phyloP scores from a whole-genome alignment of 2,888 invertebrate genomes.

The Strigamia maritima region DNA sequence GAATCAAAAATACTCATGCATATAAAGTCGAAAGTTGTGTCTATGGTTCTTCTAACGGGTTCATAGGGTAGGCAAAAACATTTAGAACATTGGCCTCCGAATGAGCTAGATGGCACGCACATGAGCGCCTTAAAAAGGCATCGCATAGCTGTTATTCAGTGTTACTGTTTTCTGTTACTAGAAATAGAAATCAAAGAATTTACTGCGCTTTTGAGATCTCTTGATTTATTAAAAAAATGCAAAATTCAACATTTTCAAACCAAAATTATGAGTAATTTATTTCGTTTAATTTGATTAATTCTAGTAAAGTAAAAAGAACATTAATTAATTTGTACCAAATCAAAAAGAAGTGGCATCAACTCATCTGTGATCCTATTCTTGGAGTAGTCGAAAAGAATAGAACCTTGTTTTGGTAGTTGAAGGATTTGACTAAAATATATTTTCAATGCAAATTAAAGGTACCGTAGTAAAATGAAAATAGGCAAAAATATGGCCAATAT shows the following conservation, averaged over 20 bases:
- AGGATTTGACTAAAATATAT: slow-evolving; percentile 35
- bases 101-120: neutral
- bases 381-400: slow-evolving; percentile 90
- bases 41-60: neutral
- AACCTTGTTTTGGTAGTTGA: slow-evolving; percentile 63
- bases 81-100: neutral
- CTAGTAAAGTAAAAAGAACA: neutral
- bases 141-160: slow-evolving; percentile 7
- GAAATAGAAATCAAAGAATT: slow-evolving; percentile 1
- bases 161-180: slow-evolving; percentile 5
- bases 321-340: slow-evolving; percentile 62
- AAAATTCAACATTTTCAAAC: too few relatives aligned
- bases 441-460: slow-evolving; percentile 23
- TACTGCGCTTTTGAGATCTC: neutral
- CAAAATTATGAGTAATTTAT: too few relatives aligned
- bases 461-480: slow-evolving; percentile 40
- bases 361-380: slow-evolving; percentile 87
- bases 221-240: too few relatives aligned
- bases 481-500: too few relatives aligned
- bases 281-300: neutral
- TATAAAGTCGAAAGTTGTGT: neutral
- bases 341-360: slow-evolving; percentile 69
- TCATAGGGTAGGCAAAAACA: neutral
- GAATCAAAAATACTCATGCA: neutral
- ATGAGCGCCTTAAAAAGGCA: slow-evolving; percentile 1